Evolutionary conservation across 2,113 vertebrate species (phyloP).

Genomic region (Aldabrachelys gigantea): DNA sequence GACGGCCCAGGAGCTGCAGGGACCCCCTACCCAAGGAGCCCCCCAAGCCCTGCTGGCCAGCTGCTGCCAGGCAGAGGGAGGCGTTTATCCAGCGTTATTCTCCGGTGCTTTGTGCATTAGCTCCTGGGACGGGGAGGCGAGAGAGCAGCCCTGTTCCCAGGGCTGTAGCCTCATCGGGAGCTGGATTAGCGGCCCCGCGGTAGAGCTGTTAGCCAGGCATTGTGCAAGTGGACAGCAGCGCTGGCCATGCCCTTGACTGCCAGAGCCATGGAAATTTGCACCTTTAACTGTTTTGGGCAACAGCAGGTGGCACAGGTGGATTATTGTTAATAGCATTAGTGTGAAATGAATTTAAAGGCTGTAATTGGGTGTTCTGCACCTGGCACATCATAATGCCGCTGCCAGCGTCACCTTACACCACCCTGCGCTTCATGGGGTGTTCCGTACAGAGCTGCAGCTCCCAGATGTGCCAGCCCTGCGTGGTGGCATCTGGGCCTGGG

Average conservation of each 20-base stretch:
- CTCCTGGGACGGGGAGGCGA: background rate
- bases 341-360: rapidly evolving
- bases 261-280: background rate
- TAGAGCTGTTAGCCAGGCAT: rapidly evolving
- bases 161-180: rapidly evolving
- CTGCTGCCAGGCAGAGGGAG: background rate
- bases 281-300: background rate
- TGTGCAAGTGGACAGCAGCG: background rate
- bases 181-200: background rate
- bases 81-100: background rate
- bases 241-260: background rate
- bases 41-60: background rate
- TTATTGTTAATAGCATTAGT: slow-evolving; percentile 19
- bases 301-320: background rate
- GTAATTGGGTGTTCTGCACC: background rate
- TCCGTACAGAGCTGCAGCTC: background rate
- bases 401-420: background rate
- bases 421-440: background rate
- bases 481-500: background rate
- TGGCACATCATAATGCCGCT: background rate
- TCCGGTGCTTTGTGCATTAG: background rate
- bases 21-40: background rate
- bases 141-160: background rate
- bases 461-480: background rate
- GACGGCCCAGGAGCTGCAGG: background rate